These are phyloP conservation scores for Mesocentrotus franciscanus DNA, from an alignment of 53 echinoderm and acorn worm genomes.

Conservation along the genomic window DNA sequence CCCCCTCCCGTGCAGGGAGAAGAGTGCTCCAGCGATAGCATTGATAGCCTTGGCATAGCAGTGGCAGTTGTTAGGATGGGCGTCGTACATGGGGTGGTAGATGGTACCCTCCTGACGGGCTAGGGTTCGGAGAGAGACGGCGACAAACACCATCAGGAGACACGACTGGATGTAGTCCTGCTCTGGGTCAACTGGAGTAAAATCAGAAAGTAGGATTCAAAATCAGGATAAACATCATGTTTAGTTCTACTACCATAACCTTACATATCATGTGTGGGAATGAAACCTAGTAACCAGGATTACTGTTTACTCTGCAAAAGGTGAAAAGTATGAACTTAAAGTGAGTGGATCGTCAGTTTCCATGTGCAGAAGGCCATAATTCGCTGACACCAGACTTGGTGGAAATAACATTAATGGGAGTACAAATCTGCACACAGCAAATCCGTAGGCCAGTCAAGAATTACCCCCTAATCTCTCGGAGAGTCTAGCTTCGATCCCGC, in stretches of 20 bases:
- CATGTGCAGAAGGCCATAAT: too few relatives aligned
- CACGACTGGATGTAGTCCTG: slow-evolving; percentile 92
- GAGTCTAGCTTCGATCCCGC: too few relatives aligned
- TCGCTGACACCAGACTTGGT: too few relatives aligned
- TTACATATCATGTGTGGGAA: too few relatives aligned
- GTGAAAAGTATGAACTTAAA: too few relatives aligned
- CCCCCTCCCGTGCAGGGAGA: slow-evolving; percentile 87
- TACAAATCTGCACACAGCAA: too few relatives aligned
- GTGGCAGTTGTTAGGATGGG: slow-evolving; percentile 98
- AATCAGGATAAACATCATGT: background rate
- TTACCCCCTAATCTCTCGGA: too few relatives aligned
- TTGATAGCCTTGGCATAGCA: slow-evolving; percentile 98
- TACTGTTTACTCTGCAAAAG: too few relatives aligned
- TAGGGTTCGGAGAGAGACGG: slow-evolving; percentile 84
- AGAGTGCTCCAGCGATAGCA: slow-evolving; percentile 94
- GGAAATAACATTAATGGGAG: too few relatives aligned
- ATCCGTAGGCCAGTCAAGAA: too few relatives aligned
- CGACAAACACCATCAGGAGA: slow-evolving; percentile 97
- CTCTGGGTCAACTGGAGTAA: slow-evolving; percentile 80
- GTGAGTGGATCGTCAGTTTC: too few relatives aligned
- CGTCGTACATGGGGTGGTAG: slow-evolving; percentile 80
- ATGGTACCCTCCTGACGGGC: slow-evolving; percentile 84
- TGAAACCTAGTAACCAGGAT: too few relatives aligned
- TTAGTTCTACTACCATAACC: background rate
- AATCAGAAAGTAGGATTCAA: background rate